A percentile compares a stretch with the other conserved stretches of the same genome.
Conservation (phyloP, 1,140 invertebrate species). For the Globodera ellingtonae region DNA sequence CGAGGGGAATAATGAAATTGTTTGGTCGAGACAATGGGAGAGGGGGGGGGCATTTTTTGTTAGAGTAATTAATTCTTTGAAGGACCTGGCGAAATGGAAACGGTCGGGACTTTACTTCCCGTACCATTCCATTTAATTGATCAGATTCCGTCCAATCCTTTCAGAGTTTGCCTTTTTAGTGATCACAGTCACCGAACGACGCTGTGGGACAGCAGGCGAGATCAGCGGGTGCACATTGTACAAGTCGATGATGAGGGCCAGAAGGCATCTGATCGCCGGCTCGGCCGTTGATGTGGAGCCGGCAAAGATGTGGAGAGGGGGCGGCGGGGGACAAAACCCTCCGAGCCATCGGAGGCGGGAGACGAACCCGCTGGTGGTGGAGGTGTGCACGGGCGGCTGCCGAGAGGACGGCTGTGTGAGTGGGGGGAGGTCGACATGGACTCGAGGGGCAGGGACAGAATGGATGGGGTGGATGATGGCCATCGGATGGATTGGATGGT, state of each 20-base stretch:
- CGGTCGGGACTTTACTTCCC: no score
- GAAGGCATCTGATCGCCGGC: conserved; percentile 51
- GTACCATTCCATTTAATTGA: no score
- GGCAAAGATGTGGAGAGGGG: conserved; percentile 29
- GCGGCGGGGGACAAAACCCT: conserved; percentile 24
- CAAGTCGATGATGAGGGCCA: conserved; percentile 43
- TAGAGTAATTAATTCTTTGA: no score
- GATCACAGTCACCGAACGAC: conserved; percentile 52
- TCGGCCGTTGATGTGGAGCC: conserved; percentile 18
- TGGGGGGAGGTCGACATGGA: not conserved
- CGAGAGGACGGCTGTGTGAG: conserved; percentile 52
- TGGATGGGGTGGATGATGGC: not conserved
- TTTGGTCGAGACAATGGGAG: conserved; percentile 6
- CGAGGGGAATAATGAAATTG: not conserved
- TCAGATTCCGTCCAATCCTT: no score
- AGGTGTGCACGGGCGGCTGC: conserved; percentile 55
- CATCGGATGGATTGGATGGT: conserved; percentile 1
- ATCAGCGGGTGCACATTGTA: conserved; percentile 57
- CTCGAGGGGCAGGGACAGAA: not conserved
- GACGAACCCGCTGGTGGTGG: conserved; percentile 48
- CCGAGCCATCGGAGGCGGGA: conserved; percentile 41
- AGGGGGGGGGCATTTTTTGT: not conserved
- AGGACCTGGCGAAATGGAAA: no score
- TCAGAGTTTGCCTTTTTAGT: conserved; percentile 33
- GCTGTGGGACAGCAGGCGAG: conserved; percentile 53